Evolutionary conservation across 2,888 invertebrate genomes (phyloP).

Genomic region (Chymomyza procnemis): DNA sequence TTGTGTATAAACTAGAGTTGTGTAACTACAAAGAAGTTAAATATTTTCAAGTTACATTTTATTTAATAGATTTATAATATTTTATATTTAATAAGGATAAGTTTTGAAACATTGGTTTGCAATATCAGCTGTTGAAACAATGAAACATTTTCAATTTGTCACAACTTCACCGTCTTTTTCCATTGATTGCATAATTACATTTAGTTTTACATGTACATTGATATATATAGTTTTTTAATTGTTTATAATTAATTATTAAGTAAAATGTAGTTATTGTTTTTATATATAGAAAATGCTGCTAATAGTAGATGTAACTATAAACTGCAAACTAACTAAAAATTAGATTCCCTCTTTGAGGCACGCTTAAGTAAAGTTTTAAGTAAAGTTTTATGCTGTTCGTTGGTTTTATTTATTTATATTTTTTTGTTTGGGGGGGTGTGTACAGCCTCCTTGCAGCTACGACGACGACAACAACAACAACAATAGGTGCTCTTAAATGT

Average conservation of each 20-base stretch:
- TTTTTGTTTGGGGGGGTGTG: not conserved
- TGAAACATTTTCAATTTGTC: constrained; percentile 1
- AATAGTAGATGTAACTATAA: constrained; percentile 27
- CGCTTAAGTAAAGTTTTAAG: constrained; percentile 58
- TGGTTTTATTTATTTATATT: not conserved
- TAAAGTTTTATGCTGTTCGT: constrained; percentile 20
- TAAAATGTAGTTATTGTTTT: not conserved
- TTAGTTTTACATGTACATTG: constrained; percentile 24
- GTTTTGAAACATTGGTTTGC: constrained; percentile 20
- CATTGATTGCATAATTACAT: constrained; percentile 70
- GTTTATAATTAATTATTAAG: constrained; percentile 33
- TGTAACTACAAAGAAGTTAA: constrained; percentile 29
- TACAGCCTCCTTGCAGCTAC: not conserved
- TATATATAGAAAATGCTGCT: constrained; percentile 7
- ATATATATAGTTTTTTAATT: constrained; percentile 20
- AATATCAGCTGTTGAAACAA: constrained; percentile 12
- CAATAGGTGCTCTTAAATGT: not conserved
- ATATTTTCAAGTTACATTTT: constrained; percentile 25
- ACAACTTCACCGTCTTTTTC: constrained; percentile 68
- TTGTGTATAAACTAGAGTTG: constrained; percentile 36
- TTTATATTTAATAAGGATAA: constrained; percentile 19
- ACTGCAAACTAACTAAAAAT: constrained; percentile 58
- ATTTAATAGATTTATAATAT: constrained; percentile 14
- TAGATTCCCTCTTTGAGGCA: constrained; percentile 69
- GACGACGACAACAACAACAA: not conserved